Base-by-base conservation (phyloP, 2,797 vertebrate genomes). In the Tenualosa ilisha region DNA sequence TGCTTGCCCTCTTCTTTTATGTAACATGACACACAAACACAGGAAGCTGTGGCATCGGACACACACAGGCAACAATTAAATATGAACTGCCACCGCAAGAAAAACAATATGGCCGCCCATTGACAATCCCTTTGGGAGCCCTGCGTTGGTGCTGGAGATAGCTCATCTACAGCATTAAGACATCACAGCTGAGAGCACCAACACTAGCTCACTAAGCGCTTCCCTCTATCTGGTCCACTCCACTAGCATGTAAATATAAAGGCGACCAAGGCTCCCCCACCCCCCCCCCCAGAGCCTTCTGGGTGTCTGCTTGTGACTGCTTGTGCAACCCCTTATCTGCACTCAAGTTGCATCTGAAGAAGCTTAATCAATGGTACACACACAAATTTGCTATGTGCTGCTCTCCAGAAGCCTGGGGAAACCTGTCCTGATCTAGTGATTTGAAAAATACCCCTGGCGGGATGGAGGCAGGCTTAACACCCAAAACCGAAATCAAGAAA, bases 21-120 rank as follows among this genome's bases (percentile, higher is more conserved):
- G 50, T 88, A 87, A 43, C 5, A 6, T 1, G 3, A 86, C 85
- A 93, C 88, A 93, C 88, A 91, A 89, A 88, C 83, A 85, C 56
- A 87, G 90, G 87, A 93, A 90, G 87, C 51, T 85, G 54, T 83
- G 85, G 5, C 15, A 26, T 86, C 83, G 85, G 86, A 82, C 75
- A 82, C 68, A 68, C 61, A 75, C 26, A 37, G 43, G 85, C 53
- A 46, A 26, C 49, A 59, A 68, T 51, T 72, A 56, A 3, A n/a
- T 11, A 56, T 22, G 8, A 40, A 79, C 86, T 56, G 59, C 61
- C 54, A 83, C 54, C 9, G 6, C 26, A 63, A 83, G 8, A 84
- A 54, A 83, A 84, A 86, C 53, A 17, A 12, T 15, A 15, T 3
- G 5, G 11, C 1, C 5, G 3, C 12, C 65, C 65, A 13, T 40